These are phyloP conservation scores for Mycteria americana DNA, from an alignment of 2,797 vertebrate genomes.

Conservation along the genomic window DNA sequence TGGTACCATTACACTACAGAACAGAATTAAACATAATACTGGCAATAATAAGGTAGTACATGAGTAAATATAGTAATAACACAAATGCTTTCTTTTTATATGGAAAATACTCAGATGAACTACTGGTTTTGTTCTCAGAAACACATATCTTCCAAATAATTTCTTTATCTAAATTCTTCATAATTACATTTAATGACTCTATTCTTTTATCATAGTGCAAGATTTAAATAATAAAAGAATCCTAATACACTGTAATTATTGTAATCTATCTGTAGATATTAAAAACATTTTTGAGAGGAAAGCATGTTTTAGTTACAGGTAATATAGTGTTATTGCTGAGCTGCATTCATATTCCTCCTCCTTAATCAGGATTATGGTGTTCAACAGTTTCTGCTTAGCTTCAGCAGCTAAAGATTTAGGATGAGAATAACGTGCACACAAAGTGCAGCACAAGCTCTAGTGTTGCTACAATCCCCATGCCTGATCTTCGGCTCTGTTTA, in stretches of 20 bases:
- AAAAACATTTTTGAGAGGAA: slow-evolving; percentile 9
- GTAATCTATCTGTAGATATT: slow-evolving; percentile 35
- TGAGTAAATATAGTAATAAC: not conserved
- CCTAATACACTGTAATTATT: slow-evolving; percentile 31
- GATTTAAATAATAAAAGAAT: slow-evolving; percentile 52
- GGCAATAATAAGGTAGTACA: not conserved
- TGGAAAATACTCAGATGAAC: not conserved
- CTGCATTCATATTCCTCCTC: slow-evolving; percentile 18
- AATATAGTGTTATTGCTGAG: not conserved
- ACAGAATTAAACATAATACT: not conserved
- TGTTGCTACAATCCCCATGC: not conserved
- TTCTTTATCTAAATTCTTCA: slow-evolving; percentile 37
- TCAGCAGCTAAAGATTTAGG: not conserved
- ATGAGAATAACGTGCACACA: not conserved
- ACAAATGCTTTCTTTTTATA: not conserved
- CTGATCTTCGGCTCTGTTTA: slow-evolving; percentile 17
- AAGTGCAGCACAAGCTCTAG: not conserved
- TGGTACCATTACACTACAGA: not conserved
- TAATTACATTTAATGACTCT: slow-evolving; percentile 49
- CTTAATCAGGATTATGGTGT: slow-evolving; percentile 30
- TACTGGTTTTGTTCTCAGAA: not conserved
- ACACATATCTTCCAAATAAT: not conserved
- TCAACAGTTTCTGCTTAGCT: slow-evolving; percentile 1
- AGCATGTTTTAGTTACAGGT: not conserved
- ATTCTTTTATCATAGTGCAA: slow-evolving; percentile 28